Base-by-base conservation (phyloP, 2,888 invertebrate species). In the Eretmocerus hayati region DNA sequence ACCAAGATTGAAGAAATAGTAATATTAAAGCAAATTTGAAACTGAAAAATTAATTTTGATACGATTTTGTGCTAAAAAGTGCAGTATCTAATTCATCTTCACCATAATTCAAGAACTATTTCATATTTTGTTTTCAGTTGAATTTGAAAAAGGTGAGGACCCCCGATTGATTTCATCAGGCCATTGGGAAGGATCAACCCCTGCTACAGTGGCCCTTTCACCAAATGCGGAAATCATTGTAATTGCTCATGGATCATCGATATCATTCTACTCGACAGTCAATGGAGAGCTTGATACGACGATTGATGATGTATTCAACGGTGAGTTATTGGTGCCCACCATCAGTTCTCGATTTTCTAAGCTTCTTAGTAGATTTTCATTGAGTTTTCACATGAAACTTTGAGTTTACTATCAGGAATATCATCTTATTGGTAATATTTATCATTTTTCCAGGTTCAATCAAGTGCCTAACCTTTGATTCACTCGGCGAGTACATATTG, bases 171-270 rank as follows among this genome's bases (percentile, higher is more conserved):
- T 87, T 35, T 75, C 77, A 57, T 81, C 82, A 1, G 87, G 85
- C 11, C 72, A 79, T 19, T 78, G 78, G 67, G 74, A 76, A 1
- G 75, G 74, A 1, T 72, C 72, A 42, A 52, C 59, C 6, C 68
- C 77, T 11, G 77, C 83, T 8, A 74, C 74, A 55, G 79, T 90
- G 46, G 85, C 86, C 1, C 72, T 92, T 36, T 87, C 90, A 13
- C 87, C 89, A 18, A 83, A 88, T 68, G 87, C 84, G 0, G 82
- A 87, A 62, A 85, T 88, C 16, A 72, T 90, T 11, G 87, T 81
- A 0, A 79, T 90, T 11, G 81, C 84, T 20, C 53, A 79, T 49
- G 81, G 80, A 44, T 74, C 77, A 31, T 75, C 75, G 15, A 66
- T 92, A 4, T 79, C 81, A 51, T 79, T 90, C 63, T 90, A 84